A percentile compares a stretch with the other conserved stretches of the same genome.
Conservation (phyloP, 2,113 vertebrate species). For the Candoia aspera region DNA sequence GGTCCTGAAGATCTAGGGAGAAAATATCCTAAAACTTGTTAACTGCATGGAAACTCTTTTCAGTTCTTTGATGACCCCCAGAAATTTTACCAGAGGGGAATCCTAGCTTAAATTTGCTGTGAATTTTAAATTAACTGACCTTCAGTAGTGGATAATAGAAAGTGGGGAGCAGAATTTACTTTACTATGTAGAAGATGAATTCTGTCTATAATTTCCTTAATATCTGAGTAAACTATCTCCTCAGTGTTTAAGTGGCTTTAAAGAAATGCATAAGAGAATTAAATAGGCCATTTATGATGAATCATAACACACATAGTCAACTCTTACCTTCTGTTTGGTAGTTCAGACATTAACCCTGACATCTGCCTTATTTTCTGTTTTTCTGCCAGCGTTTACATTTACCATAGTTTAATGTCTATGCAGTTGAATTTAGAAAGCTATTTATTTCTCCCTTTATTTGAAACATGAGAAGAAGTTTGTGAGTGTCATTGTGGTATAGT, state of each 20-base stretch:
- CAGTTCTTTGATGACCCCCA: neutral
- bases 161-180: no score
- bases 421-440: conserved; percentile 28
- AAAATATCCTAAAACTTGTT: neutral
- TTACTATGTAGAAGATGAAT: no score
- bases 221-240: neutral
- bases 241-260: neutral
- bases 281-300: neutral
- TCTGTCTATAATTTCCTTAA: neutral
- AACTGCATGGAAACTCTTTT: neutral
- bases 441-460: conserved; percentile 7
- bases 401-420: neutral
- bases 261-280: neutral
- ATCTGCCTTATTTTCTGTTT: neutral
- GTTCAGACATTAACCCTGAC: neutral
- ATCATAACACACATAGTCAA: neutral
- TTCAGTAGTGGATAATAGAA: neutral
- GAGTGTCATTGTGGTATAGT: neutral
- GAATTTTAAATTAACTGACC: neutral
- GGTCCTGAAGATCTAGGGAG: no score
- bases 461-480: neutral
- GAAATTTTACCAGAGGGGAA: neutral
- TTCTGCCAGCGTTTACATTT: conserved; percentile 38
- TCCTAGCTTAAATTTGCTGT: neutral
- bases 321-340: no score